Evolutionary conservation across 1,140 invertebrate genomes (phyloP).

Genomic region (Ostrea denselamellosa): DNA sequence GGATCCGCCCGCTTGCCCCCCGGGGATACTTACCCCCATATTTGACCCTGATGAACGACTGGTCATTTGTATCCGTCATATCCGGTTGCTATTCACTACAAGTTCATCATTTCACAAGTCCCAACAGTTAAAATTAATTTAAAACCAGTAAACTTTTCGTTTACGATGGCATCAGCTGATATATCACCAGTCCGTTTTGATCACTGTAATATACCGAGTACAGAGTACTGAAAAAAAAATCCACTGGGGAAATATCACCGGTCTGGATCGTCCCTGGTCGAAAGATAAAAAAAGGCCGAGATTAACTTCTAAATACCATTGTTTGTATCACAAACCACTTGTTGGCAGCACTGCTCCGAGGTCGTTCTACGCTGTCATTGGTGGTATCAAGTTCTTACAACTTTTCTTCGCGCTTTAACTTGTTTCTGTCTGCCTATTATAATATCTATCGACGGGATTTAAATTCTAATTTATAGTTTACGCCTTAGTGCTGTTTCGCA

Average conservation of each 20-base stretch:
- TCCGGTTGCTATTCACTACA: neutral
- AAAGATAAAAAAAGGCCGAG: neutral
- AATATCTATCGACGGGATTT: conserved; percentile 20
- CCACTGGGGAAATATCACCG: neutral
- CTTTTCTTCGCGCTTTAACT: conserved; percentile 6
- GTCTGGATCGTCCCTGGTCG: neutral
- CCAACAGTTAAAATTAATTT: neutral
- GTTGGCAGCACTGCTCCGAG: neutral
- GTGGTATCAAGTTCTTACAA: neutral
- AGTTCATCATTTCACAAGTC: neutral
- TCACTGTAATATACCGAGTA: neutral
- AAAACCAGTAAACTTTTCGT: neutral
- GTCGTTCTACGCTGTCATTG: neutral
- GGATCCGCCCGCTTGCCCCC: neutral
- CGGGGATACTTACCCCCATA: conserved; percentile 7
- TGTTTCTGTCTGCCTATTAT: neutral
- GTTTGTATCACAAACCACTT: conserved; percentile 2
- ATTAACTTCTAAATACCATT: conserved; percentile 17
- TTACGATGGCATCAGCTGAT: neutral
- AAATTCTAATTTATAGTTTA: conserved; percentile 27
- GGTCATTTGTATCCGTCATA: conserved; percentile 27
- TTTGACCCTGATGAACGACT: conserved; percentile 35
- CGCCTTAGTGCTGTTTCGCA: neutral
- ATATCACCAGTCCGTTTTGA: neutral
- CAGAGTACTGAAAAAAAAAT: neutral